Evolutionary conservation across 2,797 vertebrate species (phyloP).

Genomic region (Macropodus opercularis): DNA sequence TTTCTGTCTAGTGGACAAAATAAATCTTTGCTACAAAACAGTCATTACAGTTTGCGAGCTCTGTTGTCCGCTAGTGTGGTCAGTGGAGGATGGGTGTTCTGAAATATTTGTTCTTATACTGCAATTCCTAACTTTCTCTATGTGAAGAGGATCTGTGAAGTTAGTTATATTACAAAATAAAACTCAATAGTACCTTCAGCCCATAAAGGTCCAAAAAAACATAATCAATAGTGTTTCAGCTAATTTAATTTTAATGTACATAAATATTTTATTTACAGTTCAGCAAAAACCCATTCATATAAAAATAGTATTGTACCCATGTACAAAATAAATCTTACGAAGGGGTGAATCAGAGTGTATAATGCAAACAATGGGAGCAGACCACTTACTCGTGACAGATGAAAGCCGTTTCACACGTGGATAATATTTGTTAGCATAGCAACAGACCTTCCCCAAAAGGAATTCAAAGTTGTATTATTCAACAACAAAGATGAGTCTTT

Average conservation of each 20-base stretch:
- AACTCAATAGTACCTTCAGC: too few species aligned
- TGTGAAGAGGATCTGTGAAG: constrained; percentile 1
- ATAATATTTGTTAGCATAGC: constrained; percentile 54
- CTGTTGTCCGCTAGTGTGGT: not conserved
- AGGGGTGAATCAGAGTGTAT: constrained; percentile 47
- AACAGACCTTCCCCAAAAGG: constrained; percentile 40
- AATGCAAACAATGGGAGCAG: constrained; percentile 29
- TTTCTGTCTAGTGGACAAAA: constrained; percentile 46
- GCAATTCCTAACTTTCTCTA: not conserved
- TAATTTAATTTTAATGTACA: constrained; percentile 64
- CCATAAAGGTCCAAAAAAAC: not conserved
- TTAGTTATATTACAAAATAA: too few species aligned
- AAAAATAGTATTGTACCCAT: constrained; percentile 80
- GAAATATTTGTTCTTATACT: not conserved
- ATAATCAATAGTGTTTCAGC: not conserved
- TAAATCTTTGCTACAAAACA: constrained; percentile 62
- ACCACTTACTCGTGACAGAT: constrained; percentile 31
- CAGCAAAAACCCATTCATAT: constrained; percentile 76
- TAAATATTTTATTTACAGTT: constrained; percentile 87
- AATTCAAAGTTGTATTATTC: constrained; percentile 42
- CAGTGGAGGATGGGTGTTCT: constrained; percentile 13
- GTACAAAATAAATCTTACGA: constrained; percentile 67
- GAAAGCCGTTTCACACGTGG: constrained; percentile 49
- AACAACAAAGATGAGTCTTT: constrained; percentile 43
- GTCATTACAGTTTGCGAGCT: constrained; percentile 21